phyloP scores from a whole-genome alignment of 2,113 vertebrate species.

The Myotis lucifugus region DNA sequence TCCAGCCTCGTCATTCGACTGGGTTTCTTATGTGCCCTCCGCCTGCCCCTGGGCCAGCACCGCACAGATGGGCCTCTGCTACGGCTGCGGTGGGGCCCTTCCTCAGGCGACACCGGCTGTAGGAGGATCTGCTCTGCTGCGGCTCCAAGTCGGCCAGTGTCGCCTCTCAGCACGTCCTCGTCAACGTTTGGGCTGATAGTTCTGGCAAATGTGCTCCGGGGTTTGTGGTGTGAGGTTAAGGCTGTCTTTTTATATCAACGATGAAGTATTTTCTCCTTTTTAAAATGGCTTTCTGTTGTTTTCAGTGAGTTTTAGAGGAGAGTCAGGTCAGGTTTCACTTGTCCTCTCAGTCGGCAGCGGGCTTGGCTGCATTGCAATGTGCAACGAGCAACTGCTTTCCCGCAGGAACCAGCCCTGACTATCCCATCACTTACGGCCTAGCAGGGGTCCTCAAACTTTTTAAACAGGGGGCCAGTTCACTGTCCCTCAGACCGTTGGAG shows the following conservation, averaged over 20 bases:
- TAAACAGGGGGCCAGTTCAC: too few species aligned
- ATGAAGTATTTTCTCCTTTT: background rate
- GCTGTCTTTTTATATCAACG: background rate
- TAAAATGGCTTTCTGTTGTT: background rate
- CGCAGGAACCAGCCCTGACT: background rate
- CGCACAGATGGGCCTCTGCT: background rate
- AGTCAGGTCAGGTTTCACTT: background rate
- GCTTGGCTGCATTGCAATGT: background rate
- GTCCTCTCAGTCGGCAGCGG: background rate
- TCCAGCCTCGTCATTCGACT: background rate
- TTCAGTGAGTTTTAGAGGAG: background rate
- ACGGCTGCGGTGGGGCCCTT: background rate
- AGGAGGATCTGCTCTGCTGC: background rate
- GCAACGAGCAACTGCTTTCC: background rate
- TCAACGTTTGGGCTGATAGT: background rate
- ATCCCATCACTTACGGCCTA: background rate
- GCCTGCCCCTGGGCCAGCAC: background rate
- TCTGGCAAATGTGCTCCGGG: background rate
- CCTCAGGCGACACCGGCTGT: background rate
- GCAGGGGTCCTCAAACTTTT: too few species aligned
- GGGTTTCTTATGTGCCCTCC: background rate
- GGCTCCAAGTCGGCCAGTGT: background rate
- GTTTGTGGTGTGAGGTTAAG: conserved; percentile 16
- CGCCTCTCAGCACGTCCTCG: background rate
- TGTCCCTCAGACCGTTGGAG: too few species aligned